A percentile compares a stretch with the other conserved stretches of the same genome.
Conservation (phyloP, 2,113 vertebrate species). For the Machaerirhynchus nigripectus region DNA sequence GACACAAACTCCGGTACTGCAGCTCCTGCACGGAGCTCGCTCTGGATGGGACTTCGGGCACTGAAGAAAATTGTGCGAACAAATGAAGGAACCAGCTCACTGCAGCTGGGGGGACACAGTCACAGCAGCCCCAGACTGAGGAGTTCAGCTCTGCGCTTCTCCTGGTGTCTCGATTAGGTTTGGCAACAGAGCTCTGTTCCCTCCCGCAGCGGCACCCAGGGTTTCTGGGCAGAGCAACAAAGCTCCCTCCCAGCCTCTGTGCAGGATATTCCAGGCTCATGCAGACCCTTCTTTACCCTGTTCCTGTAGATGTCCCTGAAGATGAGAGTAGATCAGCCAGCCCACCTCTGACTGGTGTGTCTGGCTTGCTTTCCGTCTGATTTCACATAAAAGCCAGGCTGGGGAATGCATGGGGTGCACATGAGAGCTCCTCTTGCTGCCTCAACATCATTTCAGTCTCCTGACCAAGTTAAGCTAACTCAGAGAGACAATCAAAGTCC, state of each 20-base stretch:
- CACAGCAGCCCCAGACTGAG: not conserved
- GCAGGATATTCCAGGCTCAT: not conserved
- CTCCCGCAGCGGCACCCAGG: accelerated
- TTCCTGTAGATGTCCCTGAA: not conserved
- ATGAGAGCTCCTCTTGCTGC: not conserved
- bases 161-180: not conserved
- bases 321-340: not conserved
- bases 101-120: not conserved
- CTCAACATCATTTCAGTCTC: not conserved
- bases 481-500: not conserved
- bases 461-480: not conserved
- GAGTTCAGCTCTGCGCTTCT: not conserved
- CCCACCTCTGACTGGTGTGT: not conserved
- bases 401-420: accelerated
- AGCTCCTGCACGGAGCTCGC: not conserved
- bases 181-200: not conserved
- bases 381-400: not conserved
- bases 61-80: not conserved
- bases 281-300: not conserved
- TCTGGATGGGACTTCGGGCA: not conserved
- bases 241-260: not conserved
- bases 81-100: not conserved
- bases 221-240: not conserved
- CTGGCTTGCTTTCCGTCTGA: not conserved
- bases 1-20: not conserved